These are phyloP conservation scores for Trissolcus japonicus DNA, from an alignment of 2,888 invertebrate genomes.

Conservation along the genomic window DNA sequence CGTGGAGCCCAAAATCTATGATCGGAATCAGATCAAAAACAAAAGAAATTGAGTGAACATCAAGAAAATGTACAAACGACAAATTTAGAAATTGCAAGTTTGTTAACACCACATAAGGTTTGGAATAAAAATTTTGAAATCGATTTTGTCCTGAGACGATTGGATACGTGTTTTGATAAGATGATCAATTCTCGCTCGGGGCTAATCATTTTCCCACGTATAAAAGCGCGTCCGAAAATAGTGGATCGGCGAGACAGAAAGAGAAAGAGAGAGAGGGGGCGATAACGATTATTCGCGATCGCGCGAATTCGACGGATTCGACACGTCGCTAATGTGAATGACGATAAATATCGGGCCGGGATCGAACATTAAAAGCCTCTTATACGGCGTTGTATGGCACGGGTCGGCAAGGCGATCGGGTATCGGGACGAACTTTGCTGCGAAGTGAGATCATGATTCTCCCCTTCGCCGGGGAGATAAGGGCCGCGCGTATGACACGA, in stretches of 20 bases:
- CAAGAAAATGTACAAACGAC: too few species aligned
- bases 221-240: not conserved
- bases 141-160: conserved; percentile 8
- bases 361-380: conserved; percentile 75
- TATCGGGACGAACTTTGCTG: conserved; percentile 60
- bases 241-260: not conserved
- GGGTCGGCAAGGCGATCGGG: conserved; percentile 44
- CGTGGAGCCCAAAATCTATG: too few species aligned
- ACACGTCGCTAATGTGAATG: conserved; percentile 64
- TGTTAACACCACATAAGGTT: too few species aligned
- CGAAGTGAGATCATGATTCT: conserved; percentile 59
- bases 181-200: conserved; percentile 28
- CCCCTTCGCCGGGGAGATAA: conserved; percentile 63
- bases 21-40: too few species aligned
- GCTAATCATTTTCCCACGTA: conserved; percentile 43
- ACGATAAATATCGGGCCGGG: conserved; percentile 70
- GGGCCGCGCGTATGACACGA: conserved; percentile 71
- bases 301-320: conserved; percentile 59
- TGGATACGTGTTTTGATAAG: conserved; percentile 32
- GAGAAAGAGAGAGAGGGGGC: conserved; percentile 1
- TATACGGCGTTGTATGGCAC: conserved; percentile 67
- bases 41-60: too few species aligned
- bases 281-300: conserved; percentile 56
- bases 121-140: too few species aligned
- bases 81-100: too few species aligned